Percentiles rank a stretch among this genome's conserved stretches.
Conservation (phyloP, 2,113 vertebrate genomes). For the Campylomormyrus numenius region DNA sequence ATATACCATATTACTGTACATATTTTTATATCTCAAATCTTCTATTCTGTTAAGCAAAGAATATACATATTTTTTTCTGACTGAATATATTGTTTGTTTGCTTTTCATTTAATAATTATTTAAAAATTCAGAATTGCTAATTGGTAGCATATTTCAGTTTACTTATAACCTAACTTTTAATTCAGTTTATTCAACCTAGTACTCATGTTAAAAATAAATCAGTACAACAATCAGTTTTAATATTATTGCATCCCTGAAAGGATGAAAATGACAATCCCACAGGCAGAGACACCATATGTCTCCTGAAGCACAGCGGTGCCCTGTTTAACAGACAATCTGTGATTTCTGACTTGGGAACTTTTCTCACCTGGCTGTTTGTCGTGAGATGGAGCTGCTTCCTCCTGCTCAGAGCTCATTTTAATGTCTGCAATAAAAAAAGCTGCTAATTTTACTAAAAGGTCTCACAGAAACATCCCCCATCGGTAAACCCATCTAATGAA, state of each 20-base stretch:
- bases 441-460: conserved; percentile 80
- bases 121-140: background rate
- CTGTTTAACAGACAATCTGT: background rate
- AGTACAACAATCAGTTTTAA: background rate
- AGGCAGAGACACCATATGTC: background rate
- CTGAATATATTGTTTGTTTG: background rate
- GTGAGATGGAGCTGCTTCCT: conserved; percentile 69
- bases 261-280: background rate
- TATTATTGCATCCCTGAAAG: background rate
- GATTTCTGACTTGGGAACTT: background rate
- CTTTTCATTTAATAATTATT: background rate
- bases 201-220: background rate
- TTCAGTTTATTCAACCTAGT: background rate
- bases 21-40: background rate
- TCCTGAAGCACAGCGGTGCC: background rate
- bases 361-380: conserved; percentile 75
- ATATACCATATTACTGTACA: background rate
- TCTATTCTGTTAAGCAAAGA: background rate
- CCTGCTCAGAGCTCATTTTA: conserved; percentile 86
- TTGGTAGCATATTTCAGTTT: background rate
- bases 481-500: conserved; percentile 77
- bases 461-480: conserved; percentile 60
- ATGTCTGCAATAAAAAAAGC: conserved; percentile 79
- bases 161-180: background rate
- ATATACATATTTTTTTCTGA: background rate